These are phyloP conservation scores for Melospiza georgiana DNA, from an alignment of 2,113 vertebrate species.

Conservation along the genomic window DNA sequence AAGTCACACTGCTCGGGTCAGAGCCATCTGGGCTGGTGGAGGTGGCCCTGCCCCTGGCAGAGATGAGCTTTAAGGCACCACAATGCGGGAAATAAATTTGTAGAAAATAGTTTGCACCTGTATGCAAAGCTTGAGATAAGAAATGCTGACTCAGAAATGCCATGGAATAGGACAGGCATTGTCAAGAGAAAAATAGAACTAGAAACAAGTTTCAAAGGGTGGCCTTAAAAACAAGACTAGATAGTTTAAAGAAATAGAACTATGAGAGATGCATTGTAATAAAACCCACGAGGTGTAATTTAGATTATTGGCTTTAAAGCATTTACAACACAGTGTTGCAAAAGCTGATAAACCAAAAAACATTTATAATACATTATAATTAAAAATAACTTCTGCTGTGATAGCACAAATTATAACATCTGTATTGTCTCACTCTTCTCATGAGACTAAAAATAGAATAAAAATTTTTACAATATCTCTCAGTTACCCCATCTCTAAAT, in stretches of 20 bases:
- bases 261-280: background rate
- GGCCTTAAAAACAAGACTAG: background rate
- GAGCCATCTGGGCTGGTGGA: background rate
- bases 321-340: background rate
- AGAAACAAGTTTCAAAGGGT: background rate
- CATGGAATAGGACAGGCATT: background rate
- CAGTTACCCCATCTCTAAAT: background rate
- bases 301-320: background rate
- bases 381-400: background rate
- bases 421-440: background rate
- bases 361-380: background rate
- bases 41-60: background rate
- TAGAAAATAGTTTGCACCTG: background rate
- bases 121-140: background rate
- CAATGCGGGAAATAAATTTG: background rate
- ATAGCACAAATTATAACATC: background rate
- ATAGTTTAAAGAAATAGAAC: background rate
- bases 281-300: background rate
- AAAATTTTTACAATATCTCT: background rate
- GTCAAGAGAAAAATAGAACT: background rate
- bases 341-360: background rate
- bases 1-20: rapidly evolving
- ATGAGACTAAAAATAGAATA: background rate
- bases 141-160: background rate
- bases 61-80: background rate